Conservation (phyloP, 2,888 invertebrate species). For the Drosophila anomalata region DNA sequence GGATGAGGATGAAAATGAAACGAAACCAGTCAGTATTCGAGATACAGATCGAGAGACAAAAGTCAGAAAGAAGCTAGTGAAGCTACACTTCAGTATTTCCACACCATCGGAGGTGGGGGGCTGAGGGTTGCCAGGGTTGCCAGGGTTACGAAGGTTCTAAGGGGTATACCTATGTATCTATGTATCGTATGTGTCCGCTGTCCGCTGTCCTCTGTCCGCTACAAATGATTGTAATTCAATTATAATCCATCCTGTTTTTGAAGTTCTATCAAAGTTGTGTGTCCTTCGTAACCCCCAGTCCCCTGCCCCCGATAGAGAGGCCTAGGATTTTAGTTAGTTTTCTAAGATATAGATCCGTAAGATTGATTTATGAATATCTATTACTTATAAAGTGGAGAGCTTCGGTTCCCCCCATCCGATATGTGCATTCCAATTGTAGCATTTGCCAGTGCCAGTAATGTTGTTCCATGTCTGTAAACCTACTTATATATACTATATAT, state of each 20-base stretch:
- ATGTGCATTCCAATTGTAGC: conserved; percentile 36
- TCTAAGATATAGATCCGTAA: conserved; percentile 23
- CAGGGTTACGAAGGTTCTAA: no score
- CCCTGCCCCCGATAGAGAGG: neutral
- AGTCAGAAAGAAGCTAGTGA: conserved; percentile 40
- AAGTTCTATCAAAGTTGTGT: no score
- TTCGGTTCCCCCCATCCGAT: conserved; percentile 3
- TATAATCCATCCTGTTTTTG: no score
- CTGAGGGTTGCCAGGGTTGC: neutral
- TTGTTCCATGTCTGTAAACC: conserved; percentile 60
- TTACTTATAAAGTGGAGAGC: conserved; percentile 1
- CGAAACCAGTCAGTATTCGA: conserved; percentile 36
- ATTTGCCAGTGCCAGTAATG: conserved; percentile 69
- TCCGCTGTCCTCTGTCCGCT: no score
- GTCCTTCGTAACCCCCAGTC: no score
- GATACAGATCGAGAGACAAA: conserved; percentile 25
- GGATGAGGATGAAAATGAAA: neutral
- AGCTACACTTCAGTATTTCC: conserved; percentile 32
- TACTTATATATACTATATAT: neutral
- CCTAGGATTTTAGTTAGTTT: neutral
- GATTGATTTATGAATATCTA: conserved; percentile 18
- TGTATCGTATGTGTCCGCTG: no score
- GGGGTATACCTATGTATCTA: no score
- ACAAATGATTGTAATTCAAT: no score
- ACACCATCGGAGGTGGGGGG: conserved; percentile 8